Percentiles rank a stretch among this genome's conserved stretches.
Conservation (phyloP, 2,888 invertebrate genomes). For the Aleiodes leptofemur region DNA sequence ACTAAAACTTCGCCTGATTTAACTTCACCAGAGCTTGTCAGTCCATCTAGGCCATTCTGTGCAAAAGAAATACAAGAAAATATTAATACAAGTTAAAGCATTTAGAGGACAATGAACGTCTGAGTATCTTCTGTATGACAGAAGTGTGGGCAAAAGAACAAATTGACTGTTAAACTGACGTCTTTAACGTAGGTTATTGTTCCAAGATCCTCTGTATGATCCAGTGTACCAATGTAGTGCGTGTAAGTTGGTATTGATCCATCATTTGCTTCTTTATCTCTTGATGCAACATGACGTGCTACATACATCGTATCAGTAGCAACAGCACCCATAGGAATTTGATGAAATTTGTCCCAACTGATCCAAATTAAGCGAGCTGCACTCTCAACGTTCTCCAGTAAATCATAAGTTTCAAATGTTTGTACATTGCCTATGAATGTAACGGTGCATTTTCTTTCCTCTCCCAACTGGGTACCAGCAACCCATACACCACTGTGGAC, state of each 20-base stretch:
- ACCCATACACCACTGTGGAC: conserved; percentile 84
- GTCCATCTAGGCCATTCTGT: conserved; percentile 64
- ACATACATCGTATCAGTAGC: conserved; percentile 77
- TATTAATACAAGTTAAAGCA: background rate
- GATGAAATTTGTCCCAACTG: conserved; percentile 83
- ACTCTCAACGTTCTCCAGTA: conserved; percentile 86
- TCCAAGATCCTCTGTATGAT: conserved; percentile 80
- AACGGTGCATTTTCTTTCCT: conserved; percentile 80
- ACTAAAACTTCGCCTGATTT: conserved; percentile 83
- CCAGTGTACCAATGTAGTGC: conserved; percentile 84
- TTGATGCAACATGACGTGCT: conserved; percentile 73
- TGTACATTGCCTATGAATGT: conserved; percentile 79
- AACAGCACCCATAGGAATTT: conserved; percentile 81
- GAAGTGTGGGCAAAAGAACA: conserved; percentile 27
- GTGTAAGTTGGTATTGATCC: conserved; percentile 68
- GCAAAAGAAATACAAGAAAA: conserved; percentile 14
- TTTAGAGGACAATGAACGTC: conserved; percentile 7
- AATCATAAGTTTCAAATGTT: conserved; percentile 80
- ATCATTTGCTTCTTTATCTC: conserved; percentile 54
- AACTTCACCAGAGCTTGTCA: conserved; percentile 80
- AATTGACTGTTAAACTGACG: conserved; percentile 62
- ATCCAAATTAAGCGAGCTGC: conserved; percentile 87
- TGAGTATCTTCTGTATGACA: background rate
- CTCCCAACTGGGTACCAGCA: conserved; percentile 81
- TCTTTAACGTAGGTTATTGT: conserved; percentile 83